Evolutionary conservation across 2,113 vertebrate species (phyloP).

Genomic region (Pseudopipra pipra): DNA sequence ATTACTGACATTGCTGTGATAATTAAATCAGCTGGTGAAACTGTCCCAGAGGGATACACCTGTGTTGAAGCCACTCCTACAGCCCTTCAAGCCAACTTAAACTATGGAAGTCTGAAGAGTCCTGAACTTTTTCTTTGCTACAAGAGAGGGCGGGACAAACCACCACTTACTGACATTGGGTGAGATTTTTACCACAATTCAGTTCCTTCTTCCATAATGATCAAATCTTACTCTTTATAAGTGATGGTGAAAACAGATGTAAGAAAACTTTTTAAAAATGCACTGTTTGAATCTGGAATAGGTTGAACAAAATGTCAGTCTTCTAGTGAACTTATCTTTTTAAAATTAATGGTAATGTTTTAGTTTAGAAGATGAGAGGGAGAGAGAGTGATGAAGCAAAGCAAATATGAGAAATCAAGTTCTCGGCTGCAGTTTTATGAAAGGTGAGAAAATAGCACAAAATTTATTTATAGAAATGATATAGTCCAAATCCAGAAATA

Average conservation of each 20-base stretch:
- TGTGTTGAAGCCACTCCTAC: conserved; percentile 91
- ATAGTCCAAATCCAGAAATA: neutral
- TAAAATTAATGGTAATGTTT: neutral
- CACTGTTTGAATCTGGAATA: neutral
- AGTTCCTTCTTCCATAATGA: neutral
- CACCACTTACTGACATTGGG: conserved; percentile 93
- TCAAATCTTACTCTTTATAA: neutral
- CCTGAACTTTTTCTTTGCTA: conserved; percentile 97
- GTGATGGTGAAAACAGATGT: neutral
- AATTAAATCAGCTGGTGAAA: conserved; percentile 90
- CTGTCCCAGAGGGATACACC: conserved; percentile 93
- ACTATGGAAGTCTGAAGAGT: conserved; percentile 97
- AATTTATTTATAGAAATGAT: neutral
- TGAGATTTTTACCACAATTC: conserved; percentile 62
- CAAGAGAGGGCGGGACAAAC: conserved; percentile 86
- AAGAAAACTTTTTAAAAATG: neutral
- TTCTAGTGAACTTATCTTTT: neutral
- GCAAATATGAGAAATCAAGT: neutral
- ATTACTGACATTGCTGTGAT: conserved; percentile 96
- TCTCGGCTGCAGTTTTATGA: neutral
- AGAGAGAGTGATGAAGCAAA: neutral
- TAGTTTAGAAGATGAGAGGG: neutral
- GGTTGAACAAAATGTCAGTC: neutral
- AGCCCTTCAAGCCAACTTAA: conserved; percentile 93
- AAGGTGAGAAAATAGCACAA: neutral